Base-by-base conservation (phyloP, 2,113 vertebrate genomes). In the Oreochromis niloticus region DNA sequence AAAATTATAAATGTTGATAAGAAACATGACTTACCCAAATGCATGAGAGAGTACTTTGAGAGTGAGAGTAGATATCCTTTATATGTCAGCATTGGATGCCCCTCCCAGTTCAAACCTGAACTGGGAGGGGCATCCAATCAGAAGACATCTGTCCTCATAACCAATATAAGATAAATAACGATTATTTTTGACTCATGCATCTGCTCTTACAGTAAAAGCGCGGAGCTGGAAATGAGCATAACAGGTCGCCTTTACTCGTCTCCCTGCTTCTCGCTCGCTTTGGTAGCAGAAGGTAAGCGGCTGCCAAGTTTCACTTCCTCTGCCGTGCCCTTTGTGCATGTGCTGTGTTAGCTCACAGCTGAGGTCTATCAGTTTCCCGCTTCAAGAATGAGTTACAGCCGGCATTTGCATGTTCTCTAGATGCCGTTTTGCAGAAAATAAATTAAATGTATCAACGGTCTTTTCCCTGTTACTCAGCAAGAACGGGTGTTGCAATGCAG, bases 401-500 rank as follows among this genome's bases (percentile, higher is more conserved):
- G 36, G 84, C 84, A 90, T 91, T 91, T 85, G 87, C 92, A 91
- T 94, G 93, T 91, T 95, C 89, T 90, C 14, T 48, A 89, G 90
- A 93, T 79, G 90, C 79, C 85, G 4, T 89, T 50, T 84, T 39
- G 84, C 43, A 82, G 50, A 84, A 84, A 73, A 87, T 52, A 86
- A 83, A 52, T 32, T 8, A 78, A 78, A 52, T 52, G 30, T 32
- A 78, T 78, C 30, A 52, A 78, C 2, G 1, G 24, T 24, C 68
- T 83, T 87, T 85, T 89, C 41, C 4, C 59, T 82, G 90, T 91
- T 92, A 92, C 90, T 94, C 93, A 91, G 93, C 91, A 94, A 87
- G 84, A 90, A 87, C 4, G 27, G 61, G 55, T 90, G 92, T 92
- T 90, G 92, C 93, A 93, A 89, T 93, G 93, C 92, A 92, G 92